Base-by-base conservation (phyloP, 2,888 invertebrate genomes). In the Cheilosia vulpina region DNA sequence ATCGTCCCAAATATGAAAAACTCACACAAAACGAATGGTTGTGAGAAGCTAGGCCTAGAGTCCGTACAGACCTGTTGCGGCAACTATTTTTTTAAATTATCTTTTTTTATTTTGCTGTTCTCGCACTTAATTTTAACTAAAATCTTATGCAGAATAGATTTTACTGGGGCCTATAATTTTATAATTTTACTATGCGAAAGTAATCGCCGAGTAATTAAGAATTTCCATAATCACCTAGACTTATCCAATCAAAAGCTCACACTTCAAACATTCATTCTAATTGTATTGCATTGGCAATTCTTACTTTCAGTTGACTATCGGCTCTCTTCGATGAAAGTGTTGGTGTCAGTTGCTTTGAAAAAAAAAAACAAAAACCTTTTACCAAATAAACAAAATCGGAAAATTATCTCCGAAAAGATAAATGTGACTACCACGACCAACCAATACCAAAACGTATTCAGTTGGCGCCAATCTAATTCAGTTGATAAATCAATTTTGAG, bases 231-330 rank as follows among this genome's bases (percentile, higher is more conserved):
- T 52, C 24, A 6, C 15, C 50, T 4, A 0, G 2, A 13, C 50
- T 0, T 5, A 66, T 3, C 13, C 27, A 27, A 19, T 43, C 3
- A 27, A 57, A 69, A 69, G 69, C 57, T 57, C 31, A 34, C 43
- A 31, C 13, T 24, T 50, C 4, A n/a, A 19, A 13, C 27, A 34
- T 27, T 21, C 15, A 9, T 15, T 15, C 9, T 55, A 57, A 31
- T 31, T 57, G 3, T 11, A 57, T 45, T 57, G 2, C 27, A 57
- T 31, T 57, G 31, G 31, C 31, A 47, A 47, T 45, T 27, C 55
- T 43, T 19, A 15, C 47, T 34, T 31, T 57, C 57, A 47, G 69
- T 69, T 47, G 34, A 34, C 21, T 21, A 34, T 53, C n/a, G 34
- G 41, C 17, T 27, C 24, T 17, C 15, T 21, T 9, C 38, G 21